Base-by-base conservation (phyloP, 2,113 vertebrate genomes). In the Arothron firmamentum region DNA sequence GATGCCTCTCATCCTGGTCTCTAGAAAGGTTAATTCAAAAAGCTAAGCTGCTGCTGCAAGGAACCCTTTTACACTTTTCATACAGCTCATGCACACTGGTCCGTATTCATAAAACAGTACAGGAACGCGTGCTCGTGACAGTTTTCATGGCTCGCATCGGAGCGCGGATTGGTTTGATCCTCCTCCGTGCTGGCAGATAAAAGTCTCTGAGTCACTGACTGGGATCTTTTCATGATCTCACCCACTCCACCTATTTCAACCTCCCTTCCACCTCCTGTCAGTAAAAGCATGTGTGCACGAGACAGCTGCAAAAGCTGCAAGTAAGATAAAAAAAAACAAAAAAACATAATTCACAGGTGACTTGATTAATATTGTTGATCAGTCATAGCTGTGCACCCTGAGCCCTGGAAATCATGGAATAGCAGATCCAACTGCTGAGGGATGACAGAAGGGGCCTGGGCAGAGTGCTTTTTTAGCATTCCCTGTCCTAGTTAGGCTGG, bases 171-270 rank as follows among this genome's bases (percentile, higher is more conserved):
- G 56, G 71, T 79, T 85, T 87, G 75, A 83, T 85, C 80, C 77
- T 79, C 81, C 76, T 72, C 67, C 19, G 5, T 72, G 59, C 62
- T 83, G 14, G 0, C 70, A 79, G 76, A 82, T 89, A 62, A 81
- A 85, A 77, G 83, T 79, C 68, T 70, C 61, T 78, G 84, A 89
- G 75, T 88, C 86, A 85, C 81, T 62, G 67, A 73, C 73, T 73
- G 61, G 71, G 75, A 70, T 83, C 59, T 62, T 73, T 67, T 82
- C 71, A 85, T 81, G 72, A 83, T 84, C 72, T 77, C 78, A 72
- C 56, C 62, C 25, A 17, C 71, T 65, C 55, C 63, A 78, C 71
- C 66, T 72, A 17, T 81, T 77, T n/a, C 67, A 59, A 28, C 78
- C 59, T 67, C 28, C 47, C 80, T 77, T n/a, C 67, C 62, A 28